Evolutionary conservation across 2,113 vertebrate genomes (phyloP), one percentile per base, ranked within the genome.

Genomic region (Accipiter cooperii): DNA sequence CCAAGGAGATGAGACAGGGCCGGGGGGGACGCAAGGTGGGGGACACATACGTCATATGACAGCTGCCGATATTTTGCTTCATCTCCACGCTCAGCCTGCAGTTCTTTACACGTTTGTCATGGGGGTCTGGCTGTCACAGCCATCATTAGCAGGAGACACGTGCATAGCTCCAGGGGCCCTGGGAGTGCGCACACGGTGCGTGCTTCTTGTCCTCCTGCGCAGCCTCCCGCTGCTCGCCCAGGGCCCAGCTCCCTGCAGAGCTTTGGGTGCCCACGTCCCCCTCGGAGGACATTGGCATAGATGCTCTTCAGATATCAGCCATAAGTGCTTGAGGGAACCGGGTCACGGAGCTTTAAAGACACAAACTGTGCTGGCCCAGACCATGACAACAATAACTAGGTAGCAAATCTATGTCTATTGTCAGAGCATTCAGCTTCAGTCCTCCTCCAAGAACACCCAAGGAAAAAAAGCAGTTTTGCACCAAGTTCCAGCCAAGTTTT

Each of bases 151-250:
- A 71, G 89, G 31, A 73, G 28, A 73, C 54, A 65, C 6, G 5
- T 36, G 66, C 52, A 12, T 21, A 73, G 79, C 89, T 92, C n/a
- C 44, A 38, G 28, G 75, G 68, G 10, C 47, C 38, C 19, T 31
- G n/a, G 58, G 51, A 66, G 24, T 1, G 34, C 47, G 21, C 44
- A 25, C 17, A 18, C 15, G 0, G 0, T 36, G 42, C 0, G 0
- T 31, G 38, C 33, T 71, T 40, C 47, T 11, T 1, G 1, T 68
- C 52, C 66, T 79, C 47, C 86, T 28, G 36, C 8, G 2, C 12
- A 12, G 25, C 36, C 26, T 74, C 40, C 21, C 5, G 1, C 21
- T 83, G 79, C 52, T 81, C 5, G 16, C 34, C 38, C 55, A 66
- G 18, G 60, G 46, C 38, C 38, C 0, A 0, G 40, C 46, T 81